Conservation (phyloP, 2,888 invertebrate genomes). For the Melieria crassipennis region DNA sequence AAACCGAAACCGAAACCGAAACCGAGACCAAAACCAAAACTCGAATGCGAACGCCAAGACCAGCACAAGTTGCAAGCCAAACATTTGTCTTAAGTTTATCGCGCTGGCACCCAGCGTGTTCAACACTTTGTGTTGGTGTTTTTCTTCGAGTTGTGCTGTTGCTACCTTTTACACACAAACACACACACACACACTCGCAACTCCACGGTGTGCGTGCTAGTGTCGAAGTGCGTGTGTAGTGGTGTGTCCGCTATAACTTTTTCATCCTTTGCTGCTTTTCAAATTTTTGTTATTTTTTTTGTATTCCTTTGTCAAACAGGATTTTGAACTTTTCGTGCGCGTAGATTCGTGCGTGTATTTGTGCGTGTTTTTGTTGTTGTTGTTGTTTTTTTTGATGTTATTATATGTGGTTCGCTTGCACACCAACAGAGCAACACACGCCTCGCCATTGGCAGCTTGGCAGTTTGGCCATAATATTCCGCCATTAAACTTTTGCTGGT, state of each 20-base stretch:
- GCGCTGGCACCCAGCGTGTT: constrained; percentile 16
- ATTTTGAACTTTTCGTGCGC: constrained; percentile 16
- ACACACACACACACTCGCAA: background rate
- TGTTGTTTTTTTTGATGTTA: background rate
- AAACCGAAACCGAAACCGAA: too few relatives aligned
- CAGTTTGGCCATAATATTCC: constrained; percentile 52
- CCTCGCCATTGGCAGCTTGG: background rate
- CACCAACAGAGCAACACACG: too few relatives aligned
- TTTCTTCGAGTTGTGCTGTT: too few relatives aligned
- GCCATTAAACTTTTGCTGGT: constrained; percentile 61
- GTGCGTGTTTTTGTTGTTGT: background rate
- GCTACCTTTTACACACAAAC: background rate
- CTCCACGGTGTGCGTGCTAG: background rate
- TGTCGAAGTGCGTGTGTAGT: background rate
- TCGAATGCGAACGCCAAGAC: too few relatives aligned
- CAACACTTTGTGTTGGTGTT: background rate
- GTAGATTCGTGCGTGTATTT: constrained; percentile 1
- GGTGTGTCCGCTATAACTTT: constrained; percentile 10
- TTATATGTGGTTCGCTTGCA: background rate
- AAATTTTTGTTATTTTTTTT: constrained; percentile 2
- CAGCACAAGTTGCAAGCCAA: constrained; percentile 51
- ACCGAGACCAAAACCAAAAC: too few relatives aligned
- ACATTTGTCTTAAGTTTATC: constrained; percentile 51
- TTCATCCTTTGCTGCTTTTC: constrained; percentile 12
- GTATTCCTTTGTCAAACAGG: constrained; percentile 11